Evolutionary conservation across 2,888 invertebrate species (phyloP).

Genomic region (Volucella inanis): DNA sequence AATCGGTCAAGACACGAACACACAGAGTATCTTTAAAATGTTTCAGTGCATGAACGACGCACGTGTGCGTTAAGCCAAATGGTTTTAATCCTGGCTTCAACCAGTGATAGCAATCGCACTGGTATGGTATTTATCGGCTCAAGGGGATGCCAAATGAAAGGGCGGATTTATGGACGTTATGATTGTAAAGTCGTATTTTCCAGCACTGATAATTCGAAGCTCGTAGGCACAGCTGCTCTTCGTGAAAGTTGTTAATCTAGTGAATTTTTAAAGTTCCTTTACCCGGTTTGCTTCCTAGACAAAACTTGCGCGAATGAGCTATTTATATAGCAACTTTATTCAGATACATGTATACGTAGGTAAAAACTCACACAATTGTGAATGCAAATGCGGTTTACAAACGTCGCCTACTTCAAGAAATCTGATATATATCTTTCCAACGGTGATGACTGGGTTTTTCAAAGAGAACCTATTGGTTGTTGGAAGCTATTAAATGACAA

Average conservation of each 20-base stretch:
- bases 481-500: conserved; percentile 48
- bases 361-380: neutral
- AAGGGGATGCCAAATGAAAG: conserved; percentile 39
- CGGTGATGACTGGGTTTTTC: conserved; percentile 45
- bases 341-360: neutral
- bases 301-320: conserved; percentile 19
- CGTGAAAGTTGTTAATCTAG: conserved; percentile 68
- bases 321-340: conserved; percentile 10
- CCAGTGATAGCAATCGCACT: neutral
- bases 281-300: conserved; percentile 59
- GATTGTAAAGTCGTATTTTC: conserved; percentile 12
- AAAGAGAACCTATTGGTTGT: neutral
- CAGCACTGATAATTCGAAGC: neutral
- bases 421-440: conserved; percentile 57
- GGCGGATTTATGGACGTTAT: conserved; percentile 36
- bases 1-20: neutral
- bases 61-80: conserved; percentile 23
- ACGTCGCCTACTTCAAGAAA: conserved; percentile 27
- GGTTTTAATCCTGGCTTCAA: conserved; percentile 29
- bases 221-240: conserved; percentile 2
- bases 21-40: neutral
- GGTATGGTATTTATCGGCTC: conserved; percentile 11
- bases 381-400: conserved; percentile 20
- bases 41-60: conserved; percentile 16
- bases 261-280: conserved; percentile 36